Evolutionary conservation across 1,140 invertebrate genomes (phyloP), one percentile per base, ranked within the genome.

Genomic region (Euura saliciscinereae): DNA sequence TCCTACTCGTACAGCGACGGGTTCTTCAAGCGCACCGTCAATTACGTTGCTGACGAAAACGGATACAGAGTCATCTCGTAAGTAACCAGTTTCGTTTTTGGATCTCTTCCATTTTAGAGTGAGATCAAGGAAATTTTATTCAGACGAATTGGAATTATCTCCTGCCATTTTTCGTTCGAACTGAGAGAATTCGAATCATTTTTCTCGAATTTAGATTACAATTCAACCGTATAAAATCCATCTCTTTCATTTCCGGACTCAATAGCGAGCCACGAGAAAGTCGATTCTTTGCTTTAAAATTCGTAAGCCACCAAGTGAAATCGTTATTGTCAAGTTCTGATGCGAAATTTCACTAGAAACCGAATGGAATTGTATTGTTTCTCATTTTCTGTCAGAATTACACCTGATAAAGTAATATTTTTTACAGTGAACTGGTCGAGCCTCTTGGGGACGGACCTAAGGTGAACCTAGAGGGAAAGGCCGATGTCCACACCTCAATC

Each of bases 1-100:
- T 81, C 81, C 64, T 91, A 91, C 77, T 87, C 87, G 42, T 91
- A 91, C 79, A 86, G 84, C 70, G 90, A 91, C 82, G 90, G 90
- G 3, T 90, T 80, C 74, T 87, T 88, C 73, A 80, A 80, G 71
- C 83, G 89, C n/a, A 90, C 83, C 6, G 87, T 90, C 0, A 80
- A 88, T 68, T 91, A 91, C 76, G 86, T 85, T 68, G 90, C 90
- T 77, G 90, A 91, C 79, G 86, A 90, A 78, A 86, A 89, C 72
- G 90, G 90, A 71, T 91, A 90, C 81, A 80, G 90, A 76, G 87
- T 91, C 42, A 75, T 88, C 3, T 87, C 80, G 89, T 89, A 81
- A 87, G 85, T 84, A 28, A 64, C 10, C 73, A 13, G 6, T 68
- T 13, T 44, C 28, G 46, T 8, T 72, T 3, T 64, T 51, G 11